Conservation (phyloP, 2,797 vertebrate genomes). For the Scarus forsteni region DNA sequence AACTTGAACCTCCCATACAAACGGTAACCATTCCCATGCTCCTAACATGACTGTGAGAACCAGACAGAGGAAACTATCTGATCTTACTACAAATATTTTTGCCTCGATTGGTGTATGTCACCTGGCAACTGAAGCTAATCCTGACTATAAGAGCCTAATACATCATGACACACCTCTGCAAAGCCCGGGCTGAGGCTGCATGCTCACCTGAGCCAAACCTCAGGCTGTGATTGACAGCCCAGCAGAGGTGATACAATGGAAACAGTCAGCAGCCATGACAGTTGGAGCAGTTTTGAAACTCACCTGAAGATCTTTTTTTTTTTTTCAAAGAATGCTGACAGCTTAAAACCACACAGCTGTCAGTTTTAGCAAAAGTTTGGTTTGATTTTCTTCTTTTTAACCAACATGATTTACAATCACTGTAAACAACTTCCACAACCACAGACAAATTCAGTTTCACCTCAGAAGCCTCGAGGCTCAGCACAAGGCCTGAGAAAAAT, state of each 20-base stretch:
- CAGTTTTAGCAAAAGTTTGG: background rate
- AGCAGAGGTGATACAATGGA: slow-evolving; percentile 29
- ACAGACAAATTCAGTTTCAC: slow-evolving; percentile 14
- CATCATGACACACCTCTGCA: slow-evolving; percentile 39
- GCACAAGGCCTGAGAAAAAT: too few relatives aligned
- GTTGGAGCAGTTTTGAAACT: slow-evolving; percentile 31
- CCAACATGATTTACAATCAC: background rate
- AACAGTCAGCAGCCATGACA: slow-evolving; percentile 39
- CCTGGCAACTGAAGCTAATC: slow-evolving; percentile 47
- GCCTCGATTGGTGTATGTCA: background rate
- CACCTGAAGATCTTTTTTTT: slow-evolving; percentile 8
- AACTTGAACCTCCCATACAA: slow-evolving; percentile 6
- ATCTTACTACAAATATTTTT: slow-evolving; percentile 1
- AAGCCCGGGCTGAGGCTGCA: slow-evolving; percentile 16
- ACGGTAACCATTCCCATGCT: slow-evolving; percentile 3
- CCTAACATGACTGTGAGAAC: slow-evolving; percentile 20
- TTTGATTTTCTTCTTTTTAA: slow-evolving; percentile 1
- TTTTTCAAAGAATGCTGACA: slow-evolving; percentile 52
- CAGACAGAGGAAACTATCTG: slow-evolving; percentile 23
- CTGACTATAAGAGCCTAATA: slow-evolving; percentile 41
- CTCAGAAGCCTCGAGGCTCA: slow-evolving; percentile 5
- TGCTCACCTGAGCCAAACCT: slow-evolving; percentile 58
- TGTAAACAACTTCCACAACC: slow-evolving; percentile 17
- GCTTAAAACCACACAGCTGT: slow-evolving; percentile 31
- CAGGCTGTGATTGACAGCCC: slow-evolving; percentile 52